phyloP scores from a whole-genome alignment of 2,113 vertebrate species.

The Rattus rattus region DNA sequence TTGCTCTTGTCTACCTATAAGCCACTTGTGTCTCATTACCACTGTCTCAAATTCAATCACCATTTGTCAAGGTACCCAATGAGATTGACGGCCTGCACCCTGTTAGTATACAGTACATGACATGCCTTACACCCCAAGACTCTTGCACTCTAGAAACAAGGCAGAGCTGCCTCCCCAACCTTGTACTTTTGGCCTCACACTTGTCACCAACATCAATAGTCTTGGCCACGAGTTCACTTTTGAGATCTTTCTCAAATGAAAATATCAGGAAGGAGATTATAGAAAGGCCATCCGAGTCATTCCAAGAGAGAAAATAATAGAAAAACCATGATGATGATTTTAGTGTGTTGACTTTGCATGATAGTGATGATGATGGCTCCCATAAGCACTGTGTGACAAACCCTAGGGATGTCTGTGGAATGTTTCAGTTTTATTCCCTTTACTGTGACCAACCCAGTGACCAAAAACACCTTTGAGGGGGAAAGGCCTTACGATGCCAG shows the following conservation, averaged over 20 bases:
- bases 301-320: slow-evolving; percentile 50
- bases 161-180: not conserved
- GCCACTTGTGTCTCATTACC: accelerated
- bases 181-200: not conserved
- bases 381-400: not conserved
- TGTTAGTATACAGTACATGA: not conserved
- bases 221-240: not conserved
- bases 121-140: not conserved
- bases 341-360: not conserved
- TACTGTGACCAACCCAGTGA: not conserved
- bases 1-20: not conserved
- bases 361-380: not conserved
- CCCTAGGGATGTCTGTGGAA: not conserved
- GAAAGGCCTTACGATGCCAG: not conserved
- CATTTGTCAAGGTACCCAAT: not conserved
- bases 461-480: not conserved
- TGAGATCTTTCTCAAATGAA: slow-evolving; percentile 36
- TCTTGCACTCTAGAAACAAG: slow-evolving; percentile 5
- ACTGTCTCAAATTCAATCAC: not conserved
- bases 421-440: no score
- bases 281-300: slow-evolving; percentile 60
- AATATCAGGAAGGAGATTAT: slow-evolving; percentile 51
- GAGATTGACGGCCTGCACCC: not conserved
- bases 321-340: not conserved
- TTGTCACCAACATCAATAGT: not conserved